Evolutionary conservation across 2,113 vertebrate species (phyloP).

Genomic region (Eubucco bourcierii): DNA sequence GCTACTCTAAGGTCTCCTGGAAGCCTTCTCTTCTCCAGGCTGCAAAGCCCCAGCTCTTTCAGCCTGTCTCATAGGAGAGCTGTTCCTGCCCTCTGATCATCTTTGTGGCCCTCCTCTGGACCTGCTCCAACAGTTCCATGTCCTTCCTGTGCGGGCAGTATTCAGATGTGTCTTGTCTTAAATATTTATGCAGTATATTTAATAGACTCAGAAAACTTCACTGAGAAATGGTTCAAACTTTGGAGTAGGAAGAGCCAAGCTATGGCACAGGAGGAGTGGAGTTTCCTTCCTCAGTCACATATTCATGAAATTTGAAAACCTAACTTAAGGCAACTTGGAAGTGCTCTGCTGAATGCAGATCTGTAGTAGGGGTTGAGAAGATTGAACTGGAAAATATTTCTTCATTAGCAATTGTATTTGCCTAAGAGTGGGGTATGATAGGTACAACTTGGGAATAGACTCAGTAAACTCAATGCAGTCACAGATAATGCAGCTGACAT

Average conservation of each 20-base stretch:
- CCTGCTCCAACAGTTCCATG: too few relatives aligned
- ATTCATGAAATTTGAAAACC: not conserved
- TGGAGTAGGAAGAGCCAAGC: not conserved
- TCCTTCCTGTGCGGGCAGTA: not conserved
- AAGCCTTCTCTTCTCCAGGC: too few relatives aligned
- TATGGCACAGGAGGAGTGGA: not conserved
- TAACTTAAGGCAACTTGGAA: not conserved
- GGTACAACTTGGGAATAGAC: not conserved
- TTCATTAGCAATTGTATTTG: not conserved
- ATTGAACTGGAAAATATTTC: not conserved
- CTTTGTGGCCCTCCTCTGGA: too few relatives aligned
- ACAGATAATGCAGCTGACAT: not conserved
- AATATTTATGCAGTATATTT: not conserved
- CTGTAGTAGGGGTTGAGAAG: not conserved
- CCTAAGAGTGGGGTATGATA: not conserved
- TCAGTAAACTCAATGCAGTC: not conserved
- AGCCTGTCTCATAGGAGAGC: too few relatives aligned
- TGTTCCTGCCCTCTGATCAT: too few relatives aligned
- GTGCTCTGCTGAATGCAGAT: not conserved
- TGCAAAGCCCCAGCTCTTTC: too few relatives aligned
- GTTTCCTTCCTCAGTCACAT: not conserved
- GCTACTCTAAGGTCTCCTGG: too few relatives aligned
- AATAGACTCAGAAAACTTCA: not conserved
- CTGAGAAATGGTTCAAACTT: not conserved
- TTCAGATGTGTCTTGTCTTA: not conserved